A percentile compares a stretch with the other conserved stretches of the same genome.
Conservation (phyloP, 2,113 vertebrate species). For the Myotis davidii region DNA sequence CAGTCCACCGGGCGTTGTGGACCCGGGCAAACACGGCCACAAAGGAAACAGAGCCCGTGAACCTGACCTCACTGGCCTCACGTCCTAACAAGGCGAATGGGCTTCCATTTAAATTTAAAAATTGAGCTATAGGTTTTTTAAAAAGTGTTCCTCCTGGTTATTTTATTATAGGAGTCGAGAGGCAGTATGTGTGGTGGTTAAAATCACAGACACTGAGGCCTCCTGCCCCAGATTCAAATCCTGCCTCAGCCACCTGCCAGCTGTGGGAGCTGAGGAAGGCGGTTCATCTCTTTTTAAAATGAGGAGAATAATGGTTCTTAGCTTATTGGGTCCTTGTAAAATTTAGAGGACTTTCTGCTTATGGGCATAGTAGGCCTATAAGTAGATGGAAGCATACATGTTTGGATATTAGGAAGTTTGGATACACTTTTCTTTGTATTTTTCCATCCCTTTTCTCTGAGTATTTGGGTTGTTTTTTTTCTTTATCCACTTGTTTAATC, state of each 20-base stretch:
- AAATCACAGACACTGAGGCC: neutral
- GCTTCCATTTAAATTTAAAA: constrained; percentile 15
- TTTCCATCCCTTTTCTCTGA: neutral
- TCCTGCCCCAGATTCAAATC: neutral
- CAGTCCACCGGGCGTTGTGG: too few species aligned
- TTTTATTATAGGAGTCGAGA: neutral
- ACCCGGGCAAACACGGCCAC: neutral
- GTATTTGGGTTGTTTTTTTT: neutral
- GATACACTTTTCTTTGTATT: constrained; percentile 6
- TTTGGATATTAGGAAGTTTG: neutral
- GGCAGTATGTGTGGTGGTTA: neutral
- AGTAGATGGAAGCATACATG: neutral
- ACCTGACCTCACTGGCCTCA: neutral
- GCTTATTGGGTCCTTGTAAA: neutral
- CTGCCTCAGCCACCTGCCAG: neutral
- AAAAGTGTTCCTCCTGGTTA: neutral
- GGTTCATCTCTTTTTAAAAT: neutral
- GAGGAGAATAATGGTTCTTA: neutral
- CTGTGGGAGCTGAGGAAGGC: neutral
- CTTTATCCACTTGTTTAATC: neutral
- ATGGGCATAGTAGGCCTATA: neutral
- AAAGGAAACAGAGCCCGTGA: too few species aligned
- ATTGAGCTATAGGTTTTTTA: neutral
- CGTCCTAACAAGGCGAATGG: neutral
- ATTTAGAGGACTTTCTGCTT: neutral